A percentile compares a stretch with the other conserved stretches of the same genome.
phyloP scores from a whole-genome alignment of 2,888 invertebrate genomes.

The Chloroclystis v-ata region DNA sequence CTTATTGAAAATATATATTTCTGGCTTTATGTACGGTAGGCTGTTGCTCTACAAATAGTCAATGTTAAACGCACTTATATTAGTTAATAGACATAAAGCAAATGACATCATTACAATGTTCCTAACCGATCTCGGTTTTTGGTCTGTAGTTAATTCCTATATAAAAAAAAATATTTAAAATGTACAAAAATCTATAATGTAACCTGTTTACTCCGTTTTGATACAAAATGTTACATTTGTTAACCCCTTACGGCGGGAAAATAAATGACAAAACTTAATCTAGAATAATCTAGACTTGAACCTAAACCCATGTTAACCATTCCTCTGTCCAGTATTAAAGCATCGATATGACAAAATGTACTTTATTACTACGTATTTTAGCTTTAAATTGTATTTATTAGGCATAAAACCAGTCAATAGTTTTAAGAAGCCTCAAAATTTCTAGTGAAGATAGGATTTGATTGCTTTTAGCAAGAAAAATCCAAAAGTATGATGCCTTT shows the following conservation, averaged over 20 bases:
- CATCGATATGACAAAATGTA: slow-evolving; percentile 29
- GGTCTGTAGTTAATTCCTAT: not conserved
- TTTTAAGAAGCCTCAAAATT: slow-evolving; percentile 55
- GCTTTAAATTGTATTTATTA: slow-evolving; percentile 53
- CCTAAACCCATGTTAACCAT: slow-evolving; percentile 45
- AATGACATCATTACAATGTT: no score
- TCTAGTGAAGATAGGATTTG: slow-evolving; percentile 29
- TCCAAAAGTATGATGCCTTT: not conserved
- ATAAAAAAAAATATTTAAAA: no score
- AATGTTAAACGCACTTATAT: no score
- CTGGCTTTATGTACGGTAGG: not conserved
- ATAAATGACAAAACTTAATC: no score
- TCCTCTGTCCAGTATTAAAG: slow-evolving; percentile 62
- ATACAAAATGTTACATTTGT: no score
- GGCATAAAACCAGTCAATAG: slow-evolving; percentile 67
- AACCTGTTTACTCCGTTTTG: no score
- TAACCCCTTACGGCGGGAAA: no score
- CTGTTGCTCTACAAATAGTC: not conserved
- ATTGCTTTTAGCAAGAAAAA: slow-evolving; percentile 10
- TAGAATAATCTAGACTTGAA: not conserved
- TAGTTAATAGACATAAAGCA: no score
- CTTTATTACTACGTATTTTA: slow-evolving; percentile 38
- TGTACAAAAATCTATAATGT: no score
- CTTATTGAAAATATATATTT: not conserved
- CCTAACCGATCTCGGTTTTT: slow-evolving; percentile 8